Evolutionary conservation across 1,140 invertebrate species (phyloP).

Genomic region (Drosophila punjabiensis): DNA sequence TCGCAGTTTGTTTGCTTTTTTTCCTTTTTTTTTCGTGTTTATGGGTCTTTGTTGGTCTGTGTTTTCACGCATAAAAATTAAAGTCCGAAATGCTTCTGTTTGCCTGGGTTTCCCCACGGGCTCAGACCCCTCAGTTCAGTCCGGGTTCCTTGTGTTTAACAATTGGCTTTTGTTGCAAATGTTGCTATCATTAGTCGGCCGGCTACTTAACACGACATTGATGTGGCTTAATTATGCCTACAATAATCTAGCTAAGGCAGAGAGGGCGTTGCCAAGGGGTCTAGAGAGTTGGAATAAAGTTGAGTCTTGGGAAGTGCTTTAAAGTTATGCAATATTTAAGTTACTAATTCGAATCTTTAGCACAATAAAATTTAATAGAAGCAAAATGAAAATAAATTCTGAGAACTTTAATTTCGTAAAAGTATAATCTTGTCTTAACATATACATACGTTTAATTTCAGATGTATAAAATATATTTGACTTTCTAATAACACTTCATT

Average conservation of each 20-base stretch:
- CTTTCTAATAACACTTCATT: background rate
- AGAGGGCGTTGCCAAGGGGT: slow-evolving; percentile 2
- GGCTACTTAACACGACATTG: slow-evolving; percentile 81
- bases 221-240: slow-evolving; percentile 79
- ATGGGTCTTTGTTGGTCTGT: slow-evolving; percentile 60
- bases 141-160: slow-evolving; percentile 29
- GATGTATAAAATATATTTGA: background rate
- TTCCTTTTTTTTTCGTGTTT: background rate
- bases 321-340: background rate
- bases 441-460: background rate
- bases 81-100: slow-evolving; percentile 65
- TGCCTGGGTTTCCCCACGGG: slow-evolving; percentile 13
- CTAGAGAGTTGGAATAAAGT: background rate
- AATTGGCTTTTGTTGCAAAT: slow-evolving; percentile 80
- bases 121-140: background rate
- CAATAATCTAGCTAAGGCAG: slow-evolving; percentile 42
- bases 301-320: background rate
- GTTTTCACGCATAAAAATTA: slow-evolving; percentile 83
- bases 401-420: background rate
- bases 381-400: too few species aligned
- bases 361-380: too few species aligned
- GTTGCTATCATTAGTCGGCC: slow-evolving; percentile 80
- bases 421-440: background rate
- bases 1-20: slow-evolving; percentile 27
- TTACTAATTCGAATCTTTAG: too few species aligned